These are phyloP conservation scores for Lepus townsendii DNA, from an alignment of 2,797 vertebrate genomes.

Conservation along the genomic window DNA sequence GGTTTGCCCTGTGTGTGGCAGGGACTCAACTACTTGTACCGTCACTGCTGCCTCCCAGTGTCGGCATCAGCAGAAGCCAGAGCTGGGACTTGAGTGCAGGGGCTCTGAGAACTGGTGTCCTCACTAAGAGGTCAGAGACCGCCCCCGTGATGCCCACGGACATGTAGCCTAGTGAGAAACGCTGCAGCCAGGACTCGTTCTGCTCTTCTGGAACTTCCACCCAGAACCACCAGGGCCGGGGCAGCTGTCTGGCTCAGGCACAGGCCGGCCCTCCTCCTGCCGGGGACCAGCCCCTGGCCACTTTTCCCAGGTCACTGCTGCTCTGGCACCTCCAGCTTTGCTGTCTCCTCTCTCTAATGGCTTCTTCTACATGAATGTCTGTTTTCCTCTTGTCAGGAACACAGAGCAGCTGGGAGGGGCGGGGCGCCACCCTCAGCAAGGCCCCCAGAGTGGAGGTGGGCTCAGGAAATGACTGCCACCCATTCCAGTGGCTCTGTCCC, in stretches of 20 bases:
- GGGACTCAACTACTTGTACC: no score
- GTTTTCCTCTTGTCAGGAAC: not conserved
- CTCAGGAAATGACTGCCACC: not conserved
- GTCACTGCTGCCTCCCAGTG: no score
- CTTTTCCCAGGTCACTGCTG: not conserved
- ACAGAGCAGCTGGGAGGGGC: not conserved
- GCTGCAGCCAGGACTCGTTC: rapidly evolving
- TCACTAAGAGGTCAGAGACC: no score
- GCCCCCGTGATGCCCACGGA: not conserved
- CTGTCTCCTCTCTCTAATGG: not conserved
- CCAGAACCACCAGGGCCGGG: rapidly evolving
- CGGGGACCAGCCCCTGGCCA: not conserved
- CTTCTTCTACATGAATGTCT: not conserved
- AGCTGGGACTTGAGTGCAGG: no score
- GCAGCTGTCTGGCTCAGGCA: not conserved
- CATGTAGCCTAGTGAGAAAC: not conserved
- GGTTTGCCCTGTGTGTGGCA: no score
- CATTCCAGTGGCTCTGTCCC: rapidly evolving
- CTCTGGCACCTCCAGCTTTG: not conserved
- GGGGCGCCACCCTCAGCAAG: rapidly evolving
- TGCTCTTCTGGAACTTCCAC: not conserved
- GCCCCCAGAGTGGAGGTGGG: not conserved
- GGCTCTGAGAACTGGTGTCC: no score
- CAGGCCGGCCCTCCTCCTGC: not conserved
- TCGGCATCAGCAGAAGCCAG: no score